These are phyloP conservation scores for Sebastolobus alascanus DNA, from an alignment of 2,797 vertebrate species.

Conservation along the genomic window DNA sequence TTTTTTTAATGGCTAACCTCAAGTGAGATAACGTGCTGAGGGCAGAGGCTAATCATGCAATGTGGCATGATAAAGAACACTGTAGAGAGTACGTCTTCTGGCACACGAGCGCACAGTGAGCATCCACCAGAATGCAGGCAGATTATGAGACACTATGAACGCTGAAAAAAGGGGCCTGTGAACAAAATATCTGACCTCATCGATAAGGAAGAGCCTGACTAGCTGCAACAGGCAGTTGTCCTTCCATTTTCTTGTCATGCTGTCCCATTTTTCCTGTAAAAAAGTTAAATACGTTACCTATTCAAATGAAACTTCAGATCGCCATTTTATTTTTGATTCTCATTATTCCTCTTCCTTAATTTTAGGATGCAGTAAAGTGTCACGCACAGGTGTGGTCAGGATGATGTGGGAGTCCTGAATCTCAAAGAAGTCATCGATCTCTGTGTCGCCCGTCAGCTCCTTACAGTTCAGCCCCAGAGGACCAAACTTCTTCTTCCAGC, in stretches of 20 bases:
- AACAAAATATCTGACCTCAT: conserved; percentile 76
- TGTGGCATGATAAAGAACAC: conserved; percentile 16
- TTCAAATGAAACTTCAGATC: neutral
- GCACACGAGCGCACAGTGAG: neutral
- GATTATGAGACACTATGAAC: neutral
- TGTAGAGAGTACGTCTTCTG: conserved; percentile 4
- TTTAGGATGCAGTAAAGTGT: conserved; percentile 24
- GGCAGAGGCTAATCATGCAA: conserved; percentile 7
- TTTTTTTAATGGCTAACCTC: conserved; percentile 23
- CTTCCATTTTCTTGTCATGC: conserved; percentile 97
- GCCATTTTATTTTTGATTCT: neutral
- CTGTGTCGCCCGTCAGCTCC: conserved; percentile 96
- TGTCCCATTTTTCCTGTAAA: conserved; percentile 98
- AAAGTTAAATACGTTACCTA: conserved; percentile 8
- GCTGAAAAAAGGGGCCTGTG: neutral
- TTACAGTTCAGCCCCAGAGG: conserved; percentile 94
- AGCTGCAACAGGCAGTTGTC: conserved; percentile 93
- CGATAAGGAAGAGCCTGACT: conserved; percentile 95
- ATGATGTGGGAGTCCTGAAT: conserved; percentile 96
- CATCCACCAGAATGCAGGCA: neutral
- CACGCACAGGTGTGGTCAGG: conserved; percentile 95
- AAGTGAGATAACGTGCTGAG: conserved; percentile 25
- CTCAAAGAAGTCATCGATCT: conserved; percentile 97
- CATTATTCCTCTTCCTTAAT: neutral
- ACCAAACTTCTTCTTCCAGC: conserved; percentile 96